phyloP scores from a whole-genome alignment of 2,113 vertebrate species.

The Pardalotus punctatus region DNA sequence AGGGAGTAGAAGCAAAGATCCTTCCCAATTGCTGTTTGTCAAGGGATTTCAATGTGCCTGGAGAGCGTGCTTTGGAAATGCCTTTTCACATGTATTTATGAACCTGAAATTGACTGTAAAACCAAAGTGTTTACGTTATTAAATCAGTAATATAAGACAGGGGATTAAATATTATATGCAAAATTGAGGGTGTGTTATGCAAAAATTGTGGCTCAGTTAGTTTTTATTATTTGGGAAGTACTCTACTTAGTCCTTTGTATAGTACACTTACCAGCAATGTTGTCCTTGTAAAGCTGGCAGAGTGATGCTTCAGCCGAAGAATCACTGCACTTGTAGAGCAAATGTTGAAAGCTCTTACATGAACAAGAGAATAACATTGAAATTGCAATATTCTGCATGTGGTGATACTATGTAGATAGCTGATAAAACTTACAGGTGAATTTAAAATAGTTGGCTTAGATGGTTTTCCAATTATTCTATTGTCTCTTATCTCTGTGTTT shows the following conservation, averaged over 20 bases:
- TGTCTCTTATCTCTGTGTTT: not conserved
- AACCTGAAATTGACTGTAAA: not conserved
- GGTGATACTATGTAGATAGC: not conserved
- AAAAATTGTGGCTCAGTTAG: not conserved
- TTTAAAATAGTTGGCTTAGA: not conserved
- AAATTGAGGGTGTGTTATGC: not conserved
- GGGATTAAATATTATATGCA: not conserved
- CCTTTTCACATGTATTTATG: not conserved
- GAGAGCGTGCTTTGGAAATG: not conserved
- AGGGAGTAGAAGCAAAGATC: not conserved
- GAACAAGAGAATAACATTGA: not conserved
- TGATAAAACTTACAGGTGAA: not conserved
- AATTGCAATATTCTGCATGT: not conserved
- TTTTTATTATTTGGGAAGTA: not conserved
- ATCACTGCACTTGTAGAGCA: not conserved
- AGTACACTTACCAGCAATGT: not conserved
- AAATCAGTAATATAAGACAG: rapidly evolving
- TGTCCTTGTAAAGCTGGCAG: not conserved
- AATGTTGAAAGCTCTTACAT: not conserved
- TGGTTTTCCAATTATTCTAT: not conserved
- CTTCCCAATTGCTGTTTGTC: not conserved
- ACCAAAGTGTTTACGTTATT: not conserved
- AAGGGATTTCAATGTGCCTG: not conserved
- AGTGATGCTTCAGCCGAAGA: not conserved
- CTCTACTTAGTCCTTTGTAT: not conserved